Base-by-base conservation (phyloP, 2,888 invertebrate species). In the Noctua fimbriata region DNA sequence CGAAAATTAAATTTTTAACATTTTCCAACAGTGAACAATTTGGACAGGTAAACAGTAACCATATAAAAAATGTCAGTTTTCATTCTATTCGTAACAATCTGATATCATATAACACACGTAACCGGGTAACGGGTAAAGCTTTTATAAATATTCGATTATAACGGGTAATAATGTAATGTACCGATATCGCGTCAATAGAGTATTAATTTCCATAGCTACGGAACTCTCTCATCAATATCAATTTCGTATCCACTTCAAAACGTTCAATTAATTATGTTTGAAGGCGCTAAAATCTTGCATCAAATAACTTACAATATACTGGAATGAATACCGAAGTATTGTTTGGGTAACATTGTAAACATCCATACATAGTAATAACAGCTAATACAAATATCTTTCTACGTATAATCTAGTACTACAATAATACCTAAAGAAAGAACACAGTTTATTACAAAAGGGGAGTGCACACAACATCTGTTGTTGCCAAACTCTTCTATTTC, bases 221-320 rank as follows among this genome's bases (percentile, higher is more conserved):
- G 94, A 95, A 94, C 92, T 91, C 87, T 90, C 91, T 90, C 95
- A 96, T 95, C 95, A 96, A 96, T 95, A 94, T 94, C 94, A 95
- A 95, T 96, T 95, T 95, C 83, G 89, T 86, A 87, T 90, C 90
- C 90, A 92, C 93, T 93, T 92, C 89, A 92, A 93, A 92, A 92
- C 89, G 82, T 93, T 92, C 92, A 92, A 94, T 95, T 95, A 93
- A 94, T 94, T 92, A 94, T 85, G 87, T 90, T 92, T 90, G 91
- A 89, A 88, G 88, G 89, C 87, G 86, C 79, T 89, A 88, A 86
- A 85, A 87, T 84, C 81, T 90, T 84, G 85, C 84, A 88, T 88
- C 81, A 72, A 67, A 67, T 84, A 81, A 83, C 85, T 85, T 82
- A 89, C 79, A 85, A 81, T 83, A 86, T 82, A 86, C 63, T 89